Evolutionary conservation across 1,140 invertebrate genomes (phyloP).

Genomic region (Drosophila santomea): DNA sequence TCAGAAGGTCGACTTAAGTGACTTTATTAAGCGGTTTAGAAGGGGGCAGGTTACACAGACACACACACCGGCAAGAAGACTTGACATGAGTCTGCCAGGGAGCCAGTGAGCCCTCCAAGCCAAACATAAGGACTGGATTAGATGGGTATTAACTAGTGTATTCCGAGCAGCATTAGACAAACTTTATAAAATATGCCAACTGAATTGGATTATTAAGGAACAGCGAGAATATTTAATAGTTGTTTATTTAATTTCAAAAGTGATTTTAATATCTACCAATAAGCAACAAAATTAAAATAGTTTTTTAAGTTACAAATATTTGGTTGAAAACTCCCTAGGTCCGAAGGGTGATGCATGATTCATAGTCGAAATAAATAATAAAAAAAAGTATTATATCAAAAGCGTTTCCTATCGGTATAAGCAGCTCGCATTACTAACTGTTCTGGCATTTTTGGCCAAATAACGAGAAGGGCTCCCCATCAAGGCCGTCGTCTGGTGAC

Average conservation of each 20-base stretch:
- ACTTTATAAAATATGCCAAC: slow-evolving; percentile 21
- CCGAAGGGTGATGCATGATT: no score
- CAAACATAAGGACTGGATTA: slow-evolving; percentile 43
- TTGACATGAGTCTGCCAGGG: slow-evolving; percentile 28
- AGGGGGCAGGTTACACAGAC: slow-evolving; percentile 60
- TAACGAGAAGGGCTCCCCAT: slow-evolving; percentile 6
- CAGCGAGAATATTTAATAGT: not conserved
- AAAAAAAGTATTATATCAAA: no score
- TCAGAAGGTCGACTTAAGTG: slow-evolving; percentile 82
- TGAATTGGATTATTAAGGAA: not conserved
- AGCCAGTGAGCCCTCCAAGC: slow-evolving; percentile 21
- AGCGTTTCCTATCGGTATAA: not conserved
- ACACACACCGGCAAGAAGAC: slow-evolving; percentile 1
- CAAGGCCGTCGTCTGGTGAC: slow-evolving; percentile 36
- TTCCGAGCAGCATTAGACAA: slow-evolving; percentile 23
- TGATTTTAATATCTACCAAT: no score
- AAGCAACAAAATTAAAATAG: no score
- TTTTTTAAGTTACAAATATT: no score
- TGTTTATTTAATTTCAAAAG: no score
- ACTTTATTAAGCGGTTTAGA: slow-evolving; percentile 84
- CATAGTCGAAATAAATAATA: not conserved
- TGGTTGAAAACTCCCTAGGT: no score
- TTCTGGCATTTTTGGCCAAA: slow-evolving; percentile 33
- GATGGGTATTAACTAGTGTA: slow-evolving; percentile 34
- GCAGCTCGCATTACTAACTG: slow-evolving; percentile 16